Conservation (phyloP, 2,113 vertebrate genomes). For the Diphyllodes magnificus region DNA sequence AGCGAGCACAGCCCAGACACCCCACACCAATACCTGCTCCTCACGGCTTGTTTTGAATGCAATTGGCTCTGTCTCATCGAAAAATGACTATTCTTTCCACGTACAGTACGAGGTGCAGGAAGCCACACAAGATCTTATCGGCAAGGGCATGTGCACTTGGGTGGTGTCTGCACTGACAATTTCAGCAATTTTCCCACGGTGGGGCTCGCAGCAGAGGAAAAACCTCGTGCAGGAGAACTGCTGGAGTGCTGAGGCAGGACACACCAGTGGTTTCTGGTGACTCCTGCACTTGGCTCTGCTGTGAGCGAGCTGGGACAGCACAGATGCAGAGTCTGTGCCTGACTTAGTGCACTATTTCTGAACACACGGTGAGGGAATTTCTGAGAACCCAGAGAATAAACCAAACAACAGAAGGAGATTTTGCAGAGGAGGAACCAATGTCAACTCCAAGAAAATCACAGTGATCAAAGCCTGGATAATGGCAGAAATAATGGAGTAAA, state of each 20-base stretch:
- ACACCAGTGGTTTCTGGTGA: background rate
- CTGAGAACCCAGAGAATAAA: background rate
- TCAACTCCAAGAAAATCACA: background rate
- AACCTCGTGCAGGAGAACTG: background rate
- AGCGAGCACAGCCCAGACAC: background rate
- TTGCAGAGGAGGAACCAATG: background rate
- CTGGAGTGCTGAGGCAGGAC: background rate
- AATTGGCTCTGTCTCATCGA: background rate
- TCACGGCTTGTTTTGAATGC: background rate
- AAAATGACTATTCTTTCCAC: constrained; percentile 45
- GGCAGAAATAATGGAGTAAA: background rate
- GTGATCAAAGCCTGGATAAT: background rate
- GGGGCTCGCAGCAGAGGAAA: constrained; percentile 7
- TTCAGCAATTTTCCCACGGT: constrained; percentile 46
- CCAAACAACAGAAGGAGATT: background rate
- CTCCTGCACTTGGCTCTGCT: background rate
- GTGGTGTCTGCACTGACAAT: constrained; percentile 34
- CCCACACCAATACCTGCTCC: background rate
- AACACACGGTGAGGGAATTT: background rate
- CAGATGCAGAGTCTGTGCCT: background rate
- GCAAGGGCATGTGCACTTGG: constrained; percentile 37
- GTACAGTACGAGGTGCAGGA: constrained; percentile 16
- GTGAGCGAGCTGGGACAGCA: background rate
- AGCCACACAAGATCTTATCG: constrained; percentile 62
- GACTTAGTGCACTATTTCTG: background rate